Evolutionary conservation across 2,113 vertebrate species (phyloP).

Genomic region (Egretta garzetta): DNA sequence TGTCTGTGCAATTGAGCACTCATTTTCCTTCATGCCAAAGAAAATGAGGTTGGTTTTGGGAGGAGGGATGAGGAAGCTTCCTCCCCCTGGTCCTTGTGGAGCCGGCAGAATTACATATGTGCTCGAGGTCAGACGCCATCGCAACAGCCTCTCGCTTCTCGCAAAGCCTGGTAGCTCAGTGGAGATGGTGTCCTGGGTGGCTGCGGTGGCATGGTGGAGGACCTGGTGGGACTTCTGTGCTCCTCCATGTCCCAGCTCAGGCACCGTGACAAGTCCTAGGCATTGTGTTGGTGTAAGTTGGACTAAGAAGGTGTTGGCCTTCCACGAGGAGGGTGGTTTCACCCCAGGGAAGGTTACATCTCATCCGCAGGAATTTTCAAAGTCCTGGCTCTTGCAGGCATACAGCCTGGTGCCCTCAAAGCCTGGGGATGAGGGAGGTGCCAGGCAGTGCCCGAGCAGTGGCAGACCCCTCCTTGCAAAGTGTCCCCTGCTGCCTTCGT

Average conservation of each 20-base stretch:
- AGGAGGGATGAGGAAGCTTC: background rate
- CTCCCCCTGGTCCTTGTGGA: fast-evolving
- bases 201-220: background rate
- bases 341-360: background rate
- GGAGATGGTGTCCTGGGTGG: background rate
- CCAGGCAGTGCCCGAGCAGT: background rate
- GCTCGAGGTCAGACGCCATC: background rate
- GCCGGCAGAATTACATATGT: fast-evolving
- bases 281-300: background rate
- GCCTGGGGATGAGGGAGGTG: background rate
- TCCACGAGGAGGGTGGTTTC: background rate
- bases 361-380: too few relatives aligned
- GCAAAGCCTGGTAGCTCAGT: background rate
- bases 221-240: background rate
- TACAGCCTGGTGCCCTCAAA: background rate
- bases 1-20: background rate
- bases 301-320: background rate
- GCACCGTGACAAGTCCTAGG: background rate
- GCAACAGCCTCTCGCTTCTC: background rate
- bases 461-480: background rate
- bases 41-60: fast-evolving
- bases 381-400: too few relatives aligned
- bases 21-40: fast-evolving
- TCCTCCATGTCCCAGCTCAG: background rate
- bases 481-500: background rate